Evolutionary conservation across 2,888 invertebrate species (phyloP).

Genomic region (Campoplex nolae): DNA sequence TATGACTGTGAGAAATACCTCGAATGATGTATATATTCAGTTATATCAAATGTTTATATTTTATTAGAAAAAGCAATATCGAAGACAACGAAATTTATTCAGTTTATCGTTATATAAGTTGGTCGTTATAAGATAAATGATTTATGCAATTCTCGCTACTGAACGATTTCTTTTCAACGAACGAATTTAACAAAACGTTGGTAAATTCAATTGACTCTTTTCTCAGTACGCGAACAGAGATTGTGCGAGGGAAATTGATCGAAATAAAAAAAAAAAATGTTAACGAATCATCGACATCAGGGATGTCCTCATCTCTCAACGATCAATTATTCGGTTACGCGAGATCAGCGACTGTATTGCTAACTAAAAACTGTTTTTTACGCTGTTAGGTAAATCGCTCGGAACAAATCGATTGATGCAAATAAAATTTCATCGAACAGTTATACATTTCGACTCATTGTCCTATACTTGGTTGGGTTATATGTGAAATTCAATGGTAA

Average conservation of each 20-base stretch:
- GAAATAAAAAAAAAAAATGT: background rate
- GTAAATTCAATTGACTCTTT: too few relatives aligned
- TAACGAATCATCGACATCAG: background rate
- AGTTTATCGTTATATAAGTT: too few relatives aligned
- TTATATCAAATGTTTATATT: too few relatives aligned
- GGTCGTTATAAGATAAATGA: too few relatives aligned
- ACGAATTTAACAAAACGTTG: too few relatives aligned
- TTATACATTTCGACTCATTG: background rate
- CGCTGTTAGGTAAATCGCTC: background rate
- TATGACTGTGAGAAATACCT: too few relatives aligned
- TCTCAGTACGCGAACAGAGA: too few relatives aligned
- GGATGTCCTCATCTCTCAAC: background rate
- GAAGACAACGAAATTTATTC: too few relatives aligned
- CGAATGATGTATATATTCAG: too few relatives aligned
- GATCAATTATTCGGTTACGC: background rate
- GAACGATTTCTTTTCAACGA: too few relatives aligned
- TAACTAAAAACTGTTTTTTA: background rate
- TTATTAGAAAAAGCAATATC: too few relatives aligned
- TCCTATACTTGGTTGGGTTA: background rate
- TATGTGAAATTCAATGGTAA: slow-evolving; percentile 4
- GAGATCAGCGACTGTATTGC: background rate
- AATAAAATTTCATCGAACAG: background rate
- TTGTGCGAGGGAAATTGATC: background rate
- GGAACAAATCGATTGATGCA: background rate
- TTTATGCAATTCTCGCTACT: too few relatives aligned